A percentile compares a stretch with the other conserved stretches of the same genome.
phyloP scores from a whole-genome alignment of 2,888 invertebrate genomes.

The Troilus luridus region DNA sequence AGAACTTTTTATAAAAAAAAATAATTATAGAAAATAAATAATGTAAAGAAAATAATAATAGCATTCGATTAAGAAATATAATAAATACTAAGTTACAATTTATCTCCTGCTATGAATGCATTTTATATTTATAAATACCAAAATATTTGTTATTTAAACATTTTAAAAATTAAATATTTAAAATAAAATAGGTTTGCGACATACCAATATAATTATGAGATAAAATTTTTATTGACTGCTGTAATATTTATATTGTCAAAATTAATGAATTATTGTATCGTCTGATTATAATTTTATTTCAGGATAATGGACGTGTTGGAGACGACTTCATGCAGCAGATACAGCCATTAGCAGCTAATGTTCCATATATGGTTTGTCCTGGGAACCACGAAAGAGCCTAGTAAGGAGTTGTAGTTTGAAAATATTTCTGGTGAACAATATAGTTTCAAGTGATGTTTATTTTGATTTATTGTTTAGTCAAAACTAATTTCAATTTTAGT shows the following conservation, averaged over 20 bases:
- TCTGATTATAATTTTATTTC: conserved; percentile 59
- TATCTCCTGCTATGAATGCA: not conserved
- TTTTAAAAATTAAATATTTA: not conserved
- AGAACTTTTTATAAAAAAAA: too few relatives aligned
- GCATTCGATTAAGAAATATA: too few relatives aligned
- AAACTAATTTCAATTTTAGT: conserved; percentile 71
- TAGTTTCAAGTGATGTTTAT: not conserved
- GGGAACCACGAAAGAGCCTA: conserved; percentile 92
- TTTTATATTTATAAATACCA: not conserved
- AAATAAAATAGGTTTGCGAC: not conserved
- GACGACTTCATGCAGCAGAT: conserved; percentile 95
- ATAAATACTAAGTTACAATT: too few relatives aligned
- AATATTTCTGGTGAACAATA: not conserved
- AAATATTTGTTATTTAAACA: not conserved
- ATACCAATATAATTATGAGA: not conserved
- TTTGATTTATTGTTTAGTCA: not conserved
- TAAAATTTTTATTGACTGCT: not conserved
- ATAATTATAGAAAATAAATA: too few relatives aligned
- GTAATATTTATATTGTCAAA: not conserved
- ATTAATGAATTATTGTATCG: not conserved
- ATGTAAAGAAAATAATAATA: too few relatives aligned
- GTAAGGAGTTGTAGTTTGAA: conserved; percentile 71
- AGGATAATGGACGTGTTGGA: conserved; percentile 84
- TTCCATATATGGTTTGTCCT: conserved; percentile 93
- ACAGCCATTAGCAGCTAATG: conserved; percentile 87